Base-by-base conservation (phyloP, 2,113 vertebrate species). In the Myocastor coypus region DNA sequence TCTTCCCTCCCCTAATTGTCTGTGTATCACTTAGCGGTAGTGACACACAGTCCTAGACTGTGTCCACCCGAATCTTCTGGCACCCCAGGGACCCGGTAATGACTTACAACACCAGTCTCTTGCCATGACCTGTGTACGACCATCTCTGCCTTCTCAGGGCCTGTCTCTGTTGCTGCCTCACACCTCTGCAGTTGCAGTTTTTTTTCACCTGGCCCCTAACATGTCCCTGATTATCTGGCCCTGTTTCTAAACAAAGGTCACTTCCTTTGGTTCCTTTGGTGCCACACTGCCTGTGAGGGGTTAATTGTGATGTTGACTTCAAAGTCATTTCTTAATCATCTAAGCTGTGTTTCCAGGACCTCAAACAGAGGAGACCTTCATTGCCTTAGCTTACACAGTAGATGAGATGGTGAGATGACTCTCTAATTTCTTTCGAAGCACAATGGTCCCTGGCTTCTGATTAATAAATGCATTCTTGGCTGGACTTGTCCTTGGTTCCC, bases 381-480 rank as follows among this genome's bases (percentile, higher is more conserved):
- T 87, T 89, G 59, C 77, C 55, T 71, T 71, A 17, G 7, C 9
- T 73, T 19, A 66, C 34, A 50, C 1, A n/a, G 46, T 32, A 52
- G 82, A 17, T 69, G 89, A 85, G 52, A 83, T 22, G 71, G 64
- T 40, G 26, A 59, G 69, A 63, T 20, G 69, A 75, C 55, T 59
- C 24, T 95, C 71, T 82, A 42, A 69, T 85, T 83, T 77, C 84
- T 55, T 89, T 82, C 34, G 32, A 46, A 89, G 94, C 26, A 92
- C 61, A 68, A 55, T 59, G 61, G 22, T 80, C 55, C 64, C 68
- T 32, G 64, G 26, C 17, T 69, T 87, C 30, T 89, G 63, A 6
- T 32, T 52, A 91, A 87, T 64, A 84, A 80, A 82, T 7, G 11
- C 14, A 24, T 37, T 66, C 73, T 80, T 87, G 32, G 59, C 64